These are phyloP conservation scores for Psococerastis gibbosa DNA, from an alignment of 2,888 invertebrate genomes.

Conservation along the genomic window DNA sequence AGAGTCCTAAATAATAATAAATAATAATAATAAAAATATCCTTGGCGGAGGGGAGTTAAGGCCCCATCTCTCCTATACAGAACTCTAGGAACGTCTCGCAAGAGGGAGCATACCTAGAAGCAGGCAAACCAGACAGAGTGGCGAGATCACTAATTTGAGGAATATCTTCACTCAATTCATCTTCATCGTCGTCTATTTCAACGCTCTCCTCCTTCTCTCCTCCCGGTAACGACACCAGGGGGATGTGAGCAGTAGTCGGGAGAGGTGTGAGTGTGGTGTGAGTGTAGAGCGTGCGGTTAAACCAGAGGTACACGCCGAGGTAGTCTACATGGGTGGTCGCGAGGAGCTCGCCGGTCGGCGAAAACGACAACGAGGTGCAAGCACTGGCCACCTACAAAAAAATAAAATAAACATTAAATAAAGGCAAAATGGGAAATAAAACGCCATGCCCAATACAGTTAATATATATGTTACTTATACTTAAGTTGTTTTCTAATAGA, in stretches of 20 bases:
- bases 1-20: too few species aligned
- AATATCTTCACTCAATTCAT: conserved; percentile 33
- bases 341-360: conserved; percentile 76
- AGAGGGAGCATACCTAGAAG: too few species aligned
- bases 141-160: conserved; percentile 62
- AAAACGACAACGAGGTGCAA: conserved; percentile 71
- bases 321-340: conserved; percentile 78
- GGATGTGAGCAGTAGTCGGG: conserved; percentile 22
- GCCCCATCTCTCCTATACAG: too few species aligned
- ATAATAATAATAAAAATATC: too few species aligned
- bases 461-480: too few species aligned
- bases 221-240: conserved; percentile 26
- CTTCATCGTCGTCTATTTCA: conserved; percentile 23
- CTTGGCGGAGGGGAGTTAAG: too few species aligned
- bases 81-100: too few species aligned
- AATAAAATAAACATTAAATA: too few species aligned
- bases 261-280: conserved; percentile 63
- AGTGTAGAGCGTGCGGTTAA: conserved; percentile 68
- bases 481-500: too few species aligned
- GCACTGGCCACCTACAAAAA: conserved; percentile 45
- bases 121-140: conserved; percentile 66
- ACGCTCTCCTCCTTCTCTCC: conserved; percentile 20
- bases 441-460: too few species aligned
- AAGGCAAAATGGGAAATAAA: too few species aligned
- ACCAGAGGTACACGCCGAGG: conserved; percentile 85